Percentiles rank a stretch among this genome's conserved stretches.
These are phyloP conservation scores for Plectrocnemia conspersa DNA, from an alignment of 1,140 invertebrate genomes.

Conservation along the genomic window DNA sequence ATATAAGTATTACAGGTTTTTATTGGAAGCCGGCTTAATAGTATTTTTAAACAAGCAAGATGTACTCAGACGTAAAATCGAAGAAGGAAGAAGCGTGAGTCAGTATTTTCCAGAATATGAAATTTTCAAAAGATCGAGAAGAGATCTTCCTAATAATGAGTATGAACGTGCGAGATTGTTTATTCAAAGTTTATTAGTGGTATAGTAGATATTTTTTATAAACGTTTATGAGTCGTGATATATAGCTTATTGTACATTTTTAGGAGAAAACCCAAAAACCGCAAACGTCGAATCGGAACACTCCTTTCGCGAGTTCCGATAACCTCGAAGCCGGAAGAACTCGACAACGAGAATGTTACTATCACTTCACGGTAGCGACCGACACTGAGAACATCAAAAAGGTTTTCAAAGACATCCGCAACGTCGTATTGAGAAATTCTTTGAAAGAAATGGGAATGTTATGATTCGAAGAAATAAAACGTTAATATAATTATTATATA, in stretches of 20 bases:
- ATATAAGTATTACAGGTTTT: constrained; percentile 55
- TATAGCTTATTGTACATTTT: too few species aligned
- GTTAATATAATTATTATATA: not conserved
- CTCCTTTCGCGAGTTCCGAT: too few species aligned
- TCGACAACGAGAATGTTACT: constrained; percentile 55
- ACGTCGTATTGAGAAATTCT: constrained; percentile 62
- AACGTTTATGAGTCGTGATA: too few species aligned
- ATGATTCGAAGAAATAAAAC: constrained; percentile 17
- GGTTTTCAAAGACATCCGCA: constrained; percentile 67
- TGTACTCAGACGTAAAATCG: constrained; percentile 65
- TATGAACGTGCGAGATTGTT: constrained; percentile 62
- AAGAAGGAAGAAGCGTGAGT: constrained; percentile 57
- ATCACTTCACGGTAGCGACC: constrained; percentile 69
- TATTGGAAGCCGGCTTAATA: constrained; percentile 68
- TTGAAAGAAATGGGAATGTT: constrained; percentile 48
- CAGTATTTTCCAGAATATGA: constrained; percentile 64
- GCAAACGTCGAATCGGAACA: too few species aligned
- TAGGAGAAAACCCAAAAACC: not conserved
- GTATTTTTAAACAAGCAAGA: constrained; percentile 83
- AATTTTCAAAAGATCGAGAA: constrained; percentile 46
- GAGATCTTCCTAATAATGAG: constrained; percentile 52
- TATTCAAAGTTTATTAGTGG: constrained; percentile 63
- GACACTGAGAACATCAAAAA: constrained; percentile 66
- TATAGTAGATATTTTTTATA: too few species aligned
- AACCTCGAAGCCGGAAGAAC: too few species aligned